These are phyloP conservation scores for Acleris cristana DNA, from an alignment of 2,888 invertebrate species.

Conservation along the genomic window DNA sequence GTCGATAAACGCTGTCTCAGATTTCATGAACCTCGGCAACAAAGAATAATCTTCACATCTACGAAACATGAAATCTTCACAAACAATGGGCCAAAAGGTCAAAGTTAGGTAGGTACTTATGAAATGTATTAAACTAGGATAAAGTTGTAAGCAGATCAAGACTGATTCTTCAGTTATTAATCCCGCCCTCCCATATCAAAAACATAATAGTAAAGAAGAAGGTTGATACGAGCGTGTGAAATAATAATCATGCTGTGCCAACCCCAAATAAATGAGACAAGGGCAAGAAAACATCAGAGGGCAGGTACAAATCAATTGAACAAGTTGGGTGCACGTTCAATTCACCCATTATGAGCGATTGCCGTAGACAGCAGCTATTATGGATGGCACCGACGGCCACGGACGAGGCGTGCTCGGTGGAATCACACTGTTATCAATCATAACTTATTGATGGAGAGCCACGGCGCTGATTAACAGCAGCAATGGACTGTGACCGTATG, in stretches of 20 bases:
- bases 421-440: constrained; percentile 75
- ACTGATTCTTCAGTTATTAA: no score
- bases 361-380: constrained; percentile 65
- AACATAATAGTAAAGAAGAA: no score
- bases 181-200: no score
- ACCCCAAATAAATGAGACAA: no score
- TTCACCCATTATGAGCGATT: constrained; percentile 60
- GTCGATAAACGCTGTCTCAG: constrained; percentile 75
- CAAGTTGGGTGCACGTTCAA: constrained; percentile 18
- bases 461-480: constrained; percentile 59
- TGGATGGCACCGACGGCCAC: constrained; percentile 55
- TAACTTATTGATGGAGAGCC: constrained; percentile 74
- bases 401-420: constrained; percentile 51
- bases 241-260: no score
- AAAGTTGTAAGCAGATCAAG: no score
- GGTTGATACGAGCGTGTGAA: no score
- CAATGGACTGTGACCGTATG: constrained; percentile 43
- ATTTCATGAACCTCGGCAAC: constrained; percentile 72
- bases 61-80: constrained; percentile 52
- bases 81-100: constrained; percentile 41
- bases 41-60: constrained; percentile 58
- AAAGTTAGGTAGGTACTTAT: no score
- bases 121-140: no score
- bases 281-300: neutral
- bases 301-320: constrained; percentile 14